Conservation (phyloP, 2,113 vertebrate genomes). For the Cyanoramphus novaezelandiae region DNA sequence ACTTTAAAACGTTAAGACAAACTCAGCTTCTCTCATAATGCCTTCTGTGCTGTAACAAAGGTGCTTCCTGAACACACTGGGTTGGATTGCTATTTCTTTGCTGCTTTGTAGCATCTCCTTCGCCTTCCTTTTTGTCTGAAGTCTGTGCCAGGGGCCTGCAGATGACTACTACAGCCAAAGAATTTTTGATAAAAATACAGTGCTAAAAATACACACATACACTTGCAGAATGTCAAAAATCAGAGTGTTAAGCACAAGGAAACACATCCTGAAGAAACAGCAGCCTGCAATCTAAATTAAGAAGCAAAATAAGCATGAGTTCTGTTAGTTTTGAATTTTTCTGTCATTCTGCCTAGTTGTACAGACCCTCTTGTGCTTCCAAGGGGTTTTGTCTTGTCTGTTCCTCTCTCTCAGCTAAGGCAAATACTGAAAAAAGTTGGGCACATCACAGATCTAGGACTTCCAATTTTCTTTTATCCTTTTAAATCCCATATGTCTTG, state of each 20-base stretch:
- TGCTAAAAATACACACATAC: not conserved
- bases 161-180: not conserved
- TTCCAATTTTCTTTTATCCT: not conserved
- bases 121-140: not conserved
- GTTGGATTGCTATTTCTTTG: not conserved
- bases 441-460: not conserved
- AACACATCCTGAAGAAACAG: not conserved
- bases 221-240: not conserved
- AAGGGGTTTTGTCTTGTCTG: not conserved
- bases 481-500: not conserved
- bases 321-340: not conserved
- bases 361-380: not conserved
- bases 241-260: not conserved
- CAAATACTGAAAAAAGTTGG: not conserved
- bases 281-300: not conserved
- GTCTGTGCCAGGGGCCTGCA: not conserved
- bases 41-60: not conserved
- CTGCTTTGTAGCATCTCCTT: not conserved
- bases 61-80: not conserved
- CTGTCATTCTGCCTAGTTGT: not conserved
- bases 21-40: not conserved
- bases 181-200: fast-evolving
- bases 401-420: not conserved
- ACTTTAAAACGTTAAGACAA: not conserved
- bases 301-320: not conserved